These are phyloP conservation scores for Agrochola lota DNA, from an alignment of 2,888 invertebrate species.

Conservation along the genomic window DNA sequence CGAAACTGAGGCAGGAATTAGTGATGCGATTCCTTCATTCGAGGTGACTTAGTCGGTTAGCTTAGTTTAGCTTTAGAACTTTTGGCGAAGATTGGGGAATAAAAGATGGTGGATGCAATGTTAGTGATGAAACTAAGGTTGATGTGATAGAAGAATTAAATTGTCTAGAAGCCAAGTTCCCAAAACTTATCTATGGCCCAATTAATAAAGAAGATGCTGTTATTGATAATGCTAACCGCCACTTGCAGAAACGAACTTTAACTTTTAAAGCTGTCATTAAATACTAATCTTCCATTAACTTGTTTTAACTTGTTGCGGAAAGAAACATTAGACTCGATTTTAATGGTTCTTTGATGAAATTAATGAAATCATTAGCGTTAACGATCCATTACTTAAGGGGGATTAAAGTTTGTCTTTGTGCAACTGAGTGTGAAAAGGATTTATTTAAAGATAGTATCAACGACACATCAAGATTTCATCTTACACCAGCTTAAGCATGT, in stretches of 20 bases:
- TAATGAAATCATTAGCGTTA: no score
- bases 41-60: conserved; percentile 15
- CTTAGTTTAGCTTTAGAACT: neutral
- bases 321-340: no score
- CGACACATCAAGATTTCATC: neutral
- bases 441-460: neutral
- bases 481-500: neutral
- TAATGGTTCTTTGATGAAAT: no score
- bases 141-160: neutral
- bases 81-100: neutral
- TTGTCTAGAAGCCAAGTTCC: neutral
- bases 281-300: no score
- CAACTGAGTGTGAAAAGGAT: no score
- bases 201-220: no score
- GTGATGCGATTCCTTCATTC: conserved; percentile 50
- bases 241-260: no score
- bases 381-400: no score
- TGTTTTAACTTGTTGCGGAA: no score
- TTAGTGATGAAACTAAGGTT: neutral
- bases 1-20: conserved; percentile 53
- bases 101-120: neutral
- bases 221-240: neutral
- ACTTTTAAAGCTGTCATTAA: no score
- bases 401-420: no score
- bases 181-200: neutral